Conservation (phyloP, 2,797 vertebrate genomes). For the Crocodylus rhombifer region DNA sequence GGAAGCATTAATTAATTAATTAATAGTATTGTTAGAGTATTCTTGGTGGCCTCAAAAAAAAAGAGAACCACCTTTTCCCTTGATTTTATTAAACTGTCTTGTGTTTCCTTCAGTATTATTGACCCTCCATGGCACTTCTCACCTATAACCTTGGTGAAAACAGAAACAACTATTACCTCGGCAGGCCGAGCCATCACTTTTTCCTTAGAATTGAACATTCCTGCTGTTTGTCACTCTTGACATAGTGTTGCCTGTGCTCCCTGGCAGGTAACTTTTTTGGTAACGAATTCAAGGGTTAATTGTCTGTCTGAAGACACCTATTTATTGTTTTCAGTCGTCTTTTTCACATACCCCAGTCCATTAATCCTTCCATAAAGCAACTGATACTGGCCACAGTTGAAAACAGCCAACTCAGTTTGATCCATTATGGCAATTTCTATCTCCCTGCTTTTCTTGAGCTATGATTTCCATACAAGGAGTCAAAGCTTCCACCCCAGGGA, state of each 20-base stretch:
- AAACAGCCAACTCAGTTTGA: neutral
- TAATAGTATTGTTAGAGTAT: neutral
- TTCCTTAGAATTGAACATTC: neutral
- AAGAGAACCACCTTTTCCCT: neutral
- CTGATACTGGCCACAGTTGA: neutral
- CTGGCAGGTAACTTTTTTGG: no score
- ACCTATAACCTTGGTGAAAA: neutral
- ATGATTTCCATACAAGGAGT: neutral
- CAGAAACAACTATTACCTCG: neutral
- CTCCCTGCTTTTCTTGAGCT: neutral
- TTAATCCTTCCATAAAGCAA: neutral
- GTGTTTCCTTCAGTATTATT: neutral
- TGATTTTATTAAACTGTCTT: neutral
- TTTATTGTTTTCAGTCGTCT: accelerated
- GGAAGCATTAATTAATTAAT: accelerated
- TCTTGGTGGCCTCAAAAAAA: neutral
- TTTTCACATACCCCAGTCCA: neutral
- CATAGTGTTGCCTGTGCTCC: neutral
- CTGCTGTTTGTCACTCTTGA: neutral
- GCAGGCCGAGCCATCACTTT: neutral
- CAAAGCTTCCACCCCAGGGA: no score
- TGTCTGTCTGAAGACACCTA: neutral
- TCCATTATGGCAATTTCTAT: neutral
- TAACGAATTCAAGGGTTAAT: neutral
- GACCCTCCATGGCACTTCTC: neutral